Evolutionary conservation across 2,888 invertebrate species (phyloP).

Genomic region (Cotesia congregata): DNA sequence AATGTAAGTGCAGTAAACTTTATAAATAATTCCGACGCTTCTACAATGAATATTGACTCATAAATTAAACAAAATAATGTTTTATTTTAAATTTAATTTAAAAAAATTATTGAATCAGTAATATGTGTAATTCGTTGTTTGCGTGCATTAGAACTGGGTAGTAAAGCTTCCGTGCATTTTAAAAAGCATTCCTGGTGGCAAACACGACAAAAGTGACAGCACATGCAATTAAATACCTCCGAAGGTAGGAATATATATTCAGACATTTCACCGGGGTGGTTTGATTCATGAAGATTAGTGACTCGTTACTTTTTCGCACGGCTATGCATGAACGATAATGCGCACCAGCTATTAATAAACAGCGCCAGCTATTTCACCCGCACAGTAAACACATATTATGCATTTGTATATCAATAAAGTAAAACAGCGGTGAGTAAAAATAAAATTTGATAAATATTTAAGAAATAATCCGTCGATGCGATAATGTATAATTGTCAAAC

Average conservation of each 20-base stretch:
- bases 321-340: conserved; percentile 63
- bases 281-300: conserved; percentile 60
- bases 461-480: too few relatives aligned
- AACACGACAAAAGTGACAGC: conserved; percentile 51
- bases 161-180: too few relatives aligned
- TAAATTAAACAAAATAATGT: too few relatives aligned
- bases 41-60: too few relatives aligned
- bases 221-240: conserved; percentile 53
- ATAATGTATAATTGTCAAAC: conserved; percentile 15
- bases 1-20: too few relatives aligned
- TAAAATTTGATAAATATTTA: too few relatives aligned
- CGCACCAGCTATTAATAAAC: conserved; percentile 66
- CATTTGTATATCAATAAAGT: conserved; percentile 20
- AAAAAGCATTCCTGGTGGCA: conserved; percentile 28
- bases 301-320: conserved; percentile 54
- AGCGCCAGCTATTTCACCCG: conserved; percentile 47
- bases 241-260: conserved; percentile 49
- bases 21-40: too few relatives aligned
- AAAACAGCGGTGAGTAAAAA: too few relatives aligned
- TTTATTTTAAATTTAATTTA: too few relatives aligned
- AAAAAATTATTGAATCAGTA: too few relatives aligned
- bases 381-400: conserved; percentile 28
- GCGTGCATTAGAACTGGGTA: neutral
- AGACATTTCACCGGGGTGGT: conserved; percentile 35
- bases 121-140: neutral